Evolutionary conservation across 2,113 vertebrate species (phyloP), one percentile per base, ranked within the genome.

Genomic region (Argyrosomus japonicus): DNA sequence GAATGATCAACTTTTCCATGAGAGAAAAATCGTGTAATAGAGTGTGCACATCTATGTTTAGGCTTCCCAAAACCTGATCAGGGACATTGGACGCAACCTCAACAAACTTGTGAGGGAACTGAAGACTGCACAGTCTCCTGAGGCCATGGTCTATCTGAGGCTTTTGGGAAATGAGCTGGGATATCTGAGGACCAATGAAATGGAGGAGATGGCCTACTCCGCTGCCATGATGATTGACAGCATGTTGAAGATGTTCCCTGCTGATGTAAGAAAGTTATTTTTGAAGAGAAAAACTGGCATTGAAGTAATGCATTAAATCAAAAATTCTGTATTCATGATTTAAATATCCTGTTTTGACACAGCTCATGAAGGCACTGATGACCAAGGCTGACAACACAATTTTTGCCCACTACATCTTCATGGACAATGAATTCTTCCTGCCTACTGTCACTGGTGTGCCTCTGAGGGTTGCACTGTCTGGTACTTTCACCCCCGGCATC

Each of bases 371-470:
- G 65, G 77, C 88, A 67, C 68, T 99, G n/a, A 93, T 94, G 60
- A 93, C 95, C 60, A 97, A 95, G 9, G 48, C 91, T 53, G 95
- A 95, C 83, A 95, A 68, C 25, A 95, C 97, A 86, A 86, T 99
- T 6, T 98, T 97, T 90, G 91, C 96, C 79, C 97, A 99, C 91
- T 99, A 99, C 90, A 94, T 99, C 82, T 99, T 99, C 91, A 96
- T 98, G 97, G 97, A 99, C 89, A 98, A 97, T 70, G 95, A 97
- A 83, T 97, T 99, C 90, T 96, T 96, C 83, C 93, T 99, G 69
- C 97, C 98, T 50, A 98, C 97, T 4, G 93, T 95, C 62, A 93
- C 95, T 67, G 98, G 98, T 76, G 85, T 99, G 17, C 98, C 96
- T 21, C 91, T 99, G 70, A 97, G 96, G 73, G 89, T 99, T 76